A percentile compares a stretch with the other conserved stretches of the same genome.
phyloP scores from a whole-genome alignment of 2,797 vertebrate species.

The Falco naumanni region DNA sequence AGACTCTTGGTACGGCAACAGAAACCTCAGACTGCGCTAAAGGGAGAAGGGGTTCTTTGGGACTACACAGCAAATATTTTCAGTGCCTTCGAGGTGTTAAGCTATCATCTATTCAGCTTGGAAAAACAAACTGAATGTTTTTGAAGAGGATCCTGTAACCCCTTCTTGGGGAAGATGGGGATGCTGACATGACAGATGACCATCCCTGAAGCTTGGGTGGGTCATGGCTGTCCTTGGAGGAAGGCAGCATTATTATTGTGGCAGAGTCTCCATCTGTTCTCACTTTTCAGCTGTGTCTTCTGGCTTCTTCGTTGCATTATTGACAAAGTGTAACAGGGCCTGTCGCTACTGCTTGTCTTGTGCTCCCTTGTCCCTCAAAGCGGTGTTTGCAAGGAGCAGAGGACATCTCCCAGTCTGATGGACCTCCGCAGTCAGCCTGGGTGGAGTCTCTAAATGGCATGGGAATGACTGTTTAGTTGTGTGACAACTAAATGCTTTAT shows the following conservation, averaged over 20 bases:
- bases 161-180: not conserved
- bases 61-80: not conserved
- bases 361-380: not conserved
- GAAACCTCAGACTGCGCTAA: not conserved
- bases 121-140: not conserved
- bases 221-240: not conserved
- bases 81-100: not conserved
- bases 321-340: not conserved
- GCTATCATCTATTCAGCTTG: not conserved
- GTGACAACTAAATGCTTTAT: not conserved
- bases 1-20: not conserved
- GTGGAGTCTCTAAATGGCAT: not conserved
- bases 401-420: not conserved
- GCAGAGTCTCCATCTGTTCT: not conserved
- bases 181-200: not conserved
- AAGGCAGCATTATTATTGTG: not conserved
- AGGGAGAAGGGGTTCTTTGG: not conserved
- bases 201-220: not conserved
- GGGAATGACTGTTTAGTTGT: not conserved
- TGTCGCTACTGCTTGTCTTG: fast-evolving
- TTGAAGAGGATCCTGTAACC: not conserved
- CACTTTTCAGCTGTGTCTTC: not conserved
- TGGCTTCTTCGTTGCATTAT: not conserved
- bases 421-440: not conserved
- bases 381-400: not conserved